A percentile compares a stretch with the other conserved stretches of the same genome.
Evolutionary conservation across 2,113 vertebrate genomes (phyloP).

Genomic region (Chloropsis cyanopogon): DNA sequence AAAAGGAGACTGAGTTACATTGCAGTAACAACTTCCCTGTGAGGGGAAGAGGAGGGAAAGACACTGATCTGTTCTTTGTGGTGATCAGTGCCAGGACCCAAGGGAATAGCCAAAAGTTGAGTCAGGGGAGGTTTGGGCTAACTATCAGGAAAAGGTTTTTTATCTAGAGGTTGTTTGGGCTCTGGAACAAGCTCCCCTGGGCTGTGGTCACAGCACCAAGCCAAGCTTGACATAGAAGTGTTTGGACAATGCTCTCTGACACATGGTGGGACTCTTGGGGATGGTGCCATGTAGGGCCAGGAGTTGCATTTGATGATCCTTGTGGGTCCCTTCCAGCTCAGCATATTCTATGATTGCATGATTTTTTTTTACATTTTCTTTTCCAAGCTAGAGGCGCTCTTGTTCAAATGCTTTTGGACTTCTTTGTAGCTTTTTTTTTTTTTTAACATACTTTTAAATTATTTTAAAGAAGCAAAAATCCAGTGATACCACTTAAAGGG

Average conservation of each 20-base stretch:
- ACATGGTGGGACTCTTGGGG: background rate
- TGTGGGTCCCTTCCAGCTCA: background rate
- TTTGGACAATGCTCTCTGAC: background rate
- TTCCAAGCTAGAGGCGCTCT: background rate
- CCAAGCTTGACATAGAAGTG: background rate
- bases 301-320: too few species aligned
- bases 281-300: too few species aligned
- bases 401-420: background rate
- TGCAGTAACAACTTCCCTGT: too few species aligned
- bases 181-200: background rate
- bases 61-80: background rate
- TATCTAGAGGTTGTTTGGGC: background rate
- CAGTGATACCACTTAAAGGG: background rate
- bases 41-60: background rate
- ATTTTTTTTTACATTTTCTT: background rate
- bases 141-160: background rate
- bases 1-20: background rate
- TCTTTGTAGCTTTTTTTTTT: background rate
- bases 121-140: too few species aligned
- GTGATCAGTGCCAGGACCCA: background rate
- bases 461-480: background rate
- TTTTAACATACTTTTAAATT: background rate
- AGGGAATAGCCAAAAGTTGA: background rate
- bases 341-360: background rate
- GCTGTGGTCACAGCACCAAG: background rate